Evolutionary conservation across 2,797 vertebrate species (phyloP).

Genomic region (Hydrocynus forskahlii): DNA sequence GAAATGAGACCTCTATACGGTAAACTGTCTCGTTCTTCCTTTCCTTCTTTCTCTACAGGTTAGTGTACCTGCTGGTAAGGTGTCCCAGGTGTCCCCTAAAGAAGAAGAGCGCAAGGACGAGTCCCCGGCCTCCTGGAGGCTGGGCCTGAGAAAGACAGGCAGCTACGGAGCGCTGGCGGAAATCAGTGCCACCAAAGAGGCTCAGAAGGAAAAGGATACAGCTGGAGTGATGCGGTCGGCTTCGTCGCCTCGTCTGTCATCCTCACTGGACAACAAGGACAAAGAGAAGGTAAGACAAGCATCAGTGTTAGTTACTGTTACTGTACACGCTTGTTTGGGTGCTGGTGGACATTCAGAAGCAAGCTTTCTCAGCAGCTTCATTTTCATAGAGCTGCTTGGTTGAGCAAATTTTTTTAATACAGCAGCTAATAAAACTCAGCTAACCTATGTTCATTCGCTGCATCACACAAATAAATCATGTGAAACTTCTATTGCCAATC

Average conservation of each 20-base stretch:
- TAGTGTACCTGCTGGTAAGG: slow-evolving; percentile 80
- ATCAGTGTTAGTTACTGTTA: not conserved
- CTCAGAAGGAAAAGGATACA: slow-evolving; percentile 93
- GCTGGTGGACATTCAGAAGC: too few species aligned
- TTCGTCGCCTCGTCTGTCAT: slow-evolving; percentile 95
- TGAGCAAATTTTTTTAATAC: too few species aligned
- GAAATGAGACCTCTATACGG: not conserved
- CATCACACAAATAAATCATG: too few species aligned
- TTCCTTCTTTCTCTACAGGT: slow-evolving; percentile 69
- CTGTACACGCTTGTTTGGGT: too few species aligned
- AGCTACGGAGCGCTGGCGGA: slow-evolving; percentile 96
- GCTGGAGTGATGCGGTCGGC: slow-evolving; percentile 96
- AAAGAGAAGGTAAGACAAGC: slow-evolving; percentile 76
- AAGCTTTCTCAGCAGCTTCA: too few species aligned
- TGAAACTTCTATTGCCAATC: too few species aligned
- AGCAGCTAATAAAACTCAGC: too few species aligned
- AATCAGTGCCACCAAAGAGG: slow-evolving; percentile 96
- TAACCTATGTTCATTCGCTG: too few species aligned
- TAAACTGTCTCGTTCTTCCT: not conserved
- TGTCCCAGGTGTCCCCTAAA: slow-evolving; percentile 78
- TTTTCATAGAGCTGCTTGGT: too few species aligned
- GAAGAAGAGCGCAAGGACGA: slow-evolving; percentile 97
- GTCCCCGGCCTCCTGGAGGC: slow-evolving; percentile 94
- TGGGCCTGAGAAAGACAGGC: slow-evolving; percentile 95
- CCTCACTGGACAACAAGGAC: slow-evolving; percentile 95